These are phyloP conservation scores for Abscondita cerata DNA, from an alignment of 2,888 invertebrate genomes.

Conservation along the genomic window DNA sequence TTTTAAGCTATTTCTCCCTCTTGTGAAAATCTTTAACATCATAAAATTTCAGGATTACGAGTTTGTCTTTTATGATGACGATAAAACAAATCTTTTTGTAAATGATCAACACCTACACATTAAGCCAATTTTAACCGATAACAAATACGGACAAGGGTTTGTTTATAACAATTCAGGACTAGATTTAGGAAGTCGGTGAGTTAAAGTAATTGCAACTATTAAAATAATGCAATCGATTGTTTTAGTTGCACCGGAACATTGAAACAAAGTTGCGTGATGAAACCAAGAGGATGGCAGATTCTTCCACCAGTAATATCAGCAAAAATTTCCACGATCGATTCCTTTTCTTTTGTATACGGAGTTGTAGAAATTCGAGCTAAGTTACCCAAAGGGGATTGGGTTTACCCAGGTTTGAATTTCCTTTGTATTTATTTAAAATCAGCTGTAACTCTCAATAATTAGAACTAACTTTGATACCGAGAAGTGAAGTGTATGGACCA, in stretches of 20 bases:
- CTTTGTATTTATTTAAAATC: too few relatives aligned
- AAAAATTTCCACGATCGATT: constrained; percentile 66
- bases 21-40: too few relatives aligned
- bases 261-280: neutral
- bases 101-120: constrained; percentile 53
- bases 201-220: too few relatives aligned
- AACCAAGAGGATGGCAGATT: neutral
- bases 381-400: constrained; percentile 75
- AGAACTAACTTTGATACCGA: constrained; percentile 73
- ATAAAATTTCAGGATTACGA: constrained; percentile 67
- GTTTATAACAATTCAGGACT: constrained; percentile 45
- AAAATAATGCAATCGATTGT: too few relatives aligned
- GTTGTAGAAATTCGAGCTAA: constrained; percentile 70
- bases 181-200: constrained; percentile 54
- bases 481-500: constrained; percentile 67
- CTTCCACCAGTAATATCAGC: constrained; percentile 54
- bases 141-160: constrained; percentile 40
- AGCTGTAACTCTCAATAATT: neutral
- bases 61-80: constrained; percentile 58
- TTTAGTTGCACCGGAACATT: neutral
- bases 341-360: constrained; percentile 72
- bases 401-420: constrained; percentile 63
- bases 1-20: too few relatives aligned
- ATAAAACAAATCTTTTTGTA: constrained; percentile 50
- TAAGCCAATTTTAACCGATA: constrained; percentile 51